These are phyloP conservation scores for Acanthosepion lycidas DNA, from an alignment of 2,888 invertebrate species.

Conservation along the genomic window DNA sequence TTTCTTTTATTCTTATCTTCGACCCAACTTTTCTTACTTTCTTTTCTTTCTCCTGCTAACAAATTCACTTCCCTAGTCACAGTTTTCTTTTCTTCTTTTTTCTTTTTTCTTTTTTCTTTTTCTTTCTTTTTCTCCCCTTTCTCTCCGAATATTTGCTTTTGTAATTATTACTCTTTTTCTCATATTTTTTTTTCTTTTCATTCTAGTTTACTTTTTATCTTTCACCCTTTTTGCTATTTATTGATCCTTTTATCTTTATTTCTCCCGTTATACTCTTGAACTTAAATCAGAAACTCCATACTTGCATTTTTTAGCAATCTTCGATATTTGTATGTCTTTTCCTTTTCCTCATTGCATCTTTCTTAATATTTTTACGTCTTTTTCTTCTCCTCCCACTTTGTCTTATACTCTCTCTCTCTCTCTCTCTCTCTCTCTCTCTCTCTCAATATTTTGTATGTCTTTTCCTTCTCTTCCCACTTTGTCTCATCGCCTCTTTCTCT, in stretches of 20 bases:
- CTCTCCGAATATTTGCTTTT: too few species aligned
- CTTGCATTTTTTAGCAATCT: too few species aligned
- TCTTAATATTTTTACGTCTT: background rate
- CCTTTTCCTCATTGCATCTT: background rate
- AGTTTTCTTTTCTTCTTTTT: background rate
- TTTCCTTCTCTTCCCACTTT: background rate
- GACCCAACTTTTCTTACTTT: background rate
- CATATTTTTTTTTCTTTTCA: too few species aligned
- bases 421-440: rapidly evolving
- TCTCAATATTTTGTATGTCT: background rate
- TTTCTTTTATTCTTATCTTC: background rate
- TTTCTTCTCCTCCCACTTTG: background rate
- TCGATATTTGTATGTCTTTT: too few species aligned
- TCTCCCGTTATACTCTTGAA: too few species aligned
- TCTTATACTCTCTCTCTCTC: background rate
- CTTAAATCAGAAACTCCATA: too few species aligned
- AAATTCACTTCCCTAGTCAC: background rate
- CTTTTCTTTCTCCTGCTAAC: background rate
- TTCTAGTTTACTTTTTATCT: too few species aligned
- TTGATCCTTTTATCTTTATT: too few species aligned
- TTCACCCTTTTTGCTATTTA: too few species aligned
- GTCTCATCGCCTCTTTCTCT: background rate
- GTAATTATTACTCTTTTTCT: too few species aligned
- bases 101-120: background rate
- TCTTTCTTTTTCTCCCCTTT: too few species aligned